These are phyloP conservation scores for Penaeus monodon DNA, from an alignment of 2,888 invertebrate species.

Conservation along the genomic window DNA sequence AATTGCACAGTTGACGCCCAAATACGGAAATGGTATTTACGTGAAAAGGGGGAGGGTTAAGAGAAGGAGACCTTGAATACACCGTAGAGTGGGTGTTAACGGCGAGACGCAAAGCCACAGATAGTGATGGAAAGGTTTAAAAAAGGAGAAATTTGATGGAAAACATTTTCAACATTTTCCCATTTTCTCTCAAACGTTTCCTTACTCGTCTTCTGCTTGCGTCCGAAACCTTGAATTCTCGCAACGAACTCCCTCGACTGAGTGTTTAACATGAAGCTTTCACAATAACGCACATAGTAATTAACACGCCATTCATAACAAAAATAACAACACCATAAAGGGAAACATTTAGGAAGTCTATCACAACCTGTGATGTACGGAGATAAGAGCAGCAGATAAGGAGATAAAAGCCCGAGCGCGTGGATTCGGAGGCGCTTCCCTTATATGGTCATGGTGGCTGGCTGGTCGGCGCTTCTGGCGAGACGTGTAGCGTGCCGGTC, in stretches of 20 bases:
- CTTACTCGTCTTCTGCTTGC: conserved; percentile 15
- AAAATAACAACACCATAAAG: background rate
- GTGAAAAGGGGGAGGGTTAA: too few species aligned
- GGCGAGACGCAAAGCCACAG: too few species aligned
- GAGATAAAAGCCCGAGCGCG: background rate
- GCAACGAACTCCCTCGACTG: too few species aligned
- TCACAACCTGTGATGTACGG: background rate
- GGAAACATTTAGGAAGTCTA: too few species aligned
- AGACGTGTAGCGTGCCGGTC: background rate
- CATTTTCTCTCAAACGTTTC: conserved; percentile 48
- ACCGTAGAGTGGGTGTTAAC: too few species aligned
- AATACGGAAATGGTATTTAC: too few species aligned
- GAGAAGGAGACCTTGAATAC: too few species aligned
- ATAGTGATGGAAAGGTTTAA: too few species aligned
- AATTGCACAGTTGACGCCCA: too few species aligned
- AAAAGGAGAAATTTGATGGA: background rate
- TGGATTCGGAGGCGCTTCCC: conserved; percentile 3
- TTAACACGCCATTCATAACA: background rate
- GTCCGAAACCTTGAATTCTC: conserved; percentile 5
- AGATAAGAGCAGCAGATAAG: background rate
- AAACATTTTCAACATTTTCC: conserved; percentile 1
- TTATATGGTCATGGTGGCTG: conserved; percentile 21
- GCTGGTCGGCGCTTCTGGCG: conserved; percentile 33
- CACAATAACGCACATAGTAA: background rate
- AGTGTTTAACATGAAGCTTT: background rate